Evolutionary conservation across 1,140 invertebrate genomes (phyloP).

Genomic region (Drosophila varians): DNA sequence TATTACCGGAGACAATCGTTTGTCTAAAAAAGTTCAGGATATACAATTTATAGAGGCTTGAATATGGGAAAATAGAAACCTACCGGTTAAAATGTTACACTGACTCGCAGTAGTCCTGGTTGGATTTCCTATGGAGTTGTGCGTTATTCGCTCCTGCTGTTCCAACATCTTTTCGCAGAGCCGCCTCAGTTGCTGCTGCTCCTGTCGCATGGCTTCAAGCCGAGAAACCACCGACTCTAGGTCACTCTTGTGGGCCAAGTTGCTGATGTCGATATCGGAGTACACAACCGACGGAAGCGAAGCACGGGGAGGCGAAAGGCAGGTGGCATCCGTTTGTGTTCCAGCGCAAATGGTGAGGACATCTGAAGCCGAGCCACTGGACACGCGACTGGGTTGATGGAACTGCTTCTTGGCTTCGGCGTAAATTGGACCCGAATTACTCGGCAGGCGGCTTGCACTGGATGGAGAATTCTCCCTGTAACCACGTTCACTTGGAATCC

Average conservation of each 20-base stretch:
- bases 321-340: constrained; percentile 65
- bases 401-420: constrained; percentile 25
- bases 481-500: constrained; percentile 29
- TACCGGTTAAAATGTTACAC: constrained; percentile 55
- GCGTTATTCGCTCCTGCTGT: constrained; percentile 25
- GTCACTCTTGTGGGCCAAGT: constrained; percentile 51
- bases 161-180: constrained; percentile 44
- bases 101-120: constrained; percentile 45
- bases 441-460: not conserved
- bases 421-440: constrained; percentile 19
- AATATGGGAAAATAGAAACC: not conserved
- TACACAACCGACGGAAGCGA: constrained; percentile 9
- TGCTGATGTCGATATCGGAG: constrained; percentile 34
- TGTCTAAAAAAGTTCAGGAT: constrained; percentile 13
- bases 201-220: constrained; percentile 53
- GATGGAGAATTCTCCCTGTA: constrained; percentile 12
- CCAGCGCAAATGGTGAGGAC: constrained; percentile 77
- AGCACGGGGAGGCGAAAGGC: not conserved
- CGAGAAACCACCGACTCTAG: constrained; percentile 29
- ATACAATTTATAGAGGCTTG: not conserved
- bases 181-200: constrained; percentile 53
- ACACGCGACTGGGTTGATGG: constrained; percentile 7
- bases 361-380: constrained; percentile 23
- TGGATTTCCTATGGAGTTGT: constrained; percentile 5
- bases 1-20: constrained; percentile 45